Evolutionary conservation across 1,140 invertebrate genomes (phyloP).

Genomic region (Drosophila athabasca): DNA sequence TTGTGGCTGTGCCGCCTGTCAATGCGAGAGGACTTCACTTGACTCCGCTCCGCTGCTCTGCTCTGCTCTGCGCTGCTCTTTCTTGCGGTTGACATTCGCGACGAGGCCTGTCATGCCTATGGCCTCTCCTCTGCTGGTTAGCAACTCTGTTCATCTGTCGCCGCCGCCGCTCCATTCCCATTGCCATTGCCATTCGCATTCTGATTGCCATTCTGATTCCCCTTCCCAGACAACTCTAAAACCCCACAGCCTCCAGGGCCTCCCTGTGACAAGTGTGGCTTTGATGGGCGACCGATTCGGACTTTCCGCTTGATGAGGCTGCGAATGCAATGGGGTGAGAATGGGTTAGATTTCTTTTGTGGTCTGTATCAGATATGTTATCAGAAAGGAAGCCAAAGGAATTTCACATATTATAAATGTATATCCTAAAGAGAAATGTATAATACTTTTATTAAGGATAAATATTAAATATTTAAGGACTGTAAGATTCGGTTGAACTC

Average conservation of each 20-base stretch:
- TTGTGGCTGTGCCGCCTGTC: conserved; percentile 53
- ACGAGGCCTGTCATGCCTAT: conserved; percentile 47
- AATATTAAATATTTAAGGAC: too few relatives aligned
- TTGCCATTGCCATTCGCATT: too few relatives aligned
- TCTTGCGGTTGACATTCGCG: conserved; percentile 64
- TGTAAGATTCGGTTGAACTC: too few relatives aligned
- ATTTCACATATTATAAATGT: too few relatives aligned
- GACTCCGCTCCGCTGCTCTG: conserved; percentile 38
- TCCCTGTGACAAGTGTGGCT: conserved; percentile 39
- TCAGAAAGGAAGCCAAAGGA: too few relatives aligned
- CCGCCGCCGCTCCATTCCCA: too few relatives aligned
- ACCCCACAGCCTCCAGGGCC: neutral
- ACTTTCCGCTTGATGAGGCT: conserved; percentile 5
- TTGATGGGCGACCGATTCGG: conserved; percentile 24
- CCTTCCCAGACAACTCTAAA: neutral
- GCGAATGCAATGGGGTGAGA: neutral
- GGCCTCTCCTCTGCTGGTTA: conserved; percentile 26
- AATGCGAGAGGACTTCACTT: conserved; percentile 62
- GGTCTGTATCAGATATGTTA: too few relatives aligned
- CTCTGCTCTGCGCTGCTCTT: neutral
- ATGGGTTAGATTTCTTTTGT: neutral
- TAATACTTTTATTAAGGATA: too few relatives aligned
- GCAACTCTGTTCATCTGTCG: too few relatives aligned
- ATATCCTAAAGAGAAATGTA: too few relatives aligned
- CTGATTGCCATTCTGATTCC: too few relatives aligned